Conservation (phyloP, 2,797 vertebrate species). For the Malurus splendens region DNA sequence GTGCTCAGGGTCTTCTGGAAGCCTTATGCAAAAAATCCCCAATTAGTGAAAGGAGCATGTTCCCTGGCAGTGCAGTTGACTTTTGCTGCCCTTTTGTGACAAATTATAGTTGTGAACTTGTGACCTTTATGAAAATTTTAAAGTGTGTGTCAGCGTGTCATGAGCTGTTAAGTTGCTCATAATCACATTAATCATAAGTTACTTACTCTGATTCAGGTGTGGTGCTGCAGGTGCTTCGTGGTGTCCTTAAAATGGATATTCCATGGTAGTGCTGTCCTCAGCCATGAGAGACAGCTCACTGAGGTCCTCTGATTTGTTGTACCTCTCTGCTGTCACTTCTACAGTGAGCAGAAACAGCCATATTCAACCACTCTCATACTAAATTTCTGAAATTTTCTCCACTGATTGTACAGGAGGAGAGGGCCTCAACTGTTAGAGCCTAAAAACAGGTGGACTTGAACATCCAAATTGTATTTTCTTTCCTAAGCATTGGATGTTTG, state of each 20-base stretch:
- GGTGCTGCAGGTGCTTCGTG: background rate
- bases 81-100: background rate
- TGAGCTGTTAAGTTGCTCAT: background rate
- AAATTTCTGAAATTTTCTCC: background rate
- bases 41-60: background rate
- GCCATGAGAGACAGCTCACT: background rate
- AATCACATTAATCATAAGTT: background rate
- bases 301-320: background rate
- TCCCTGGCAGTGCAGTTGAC: background rate
- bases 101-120: background rate
- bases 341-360: background rate
- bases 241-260: background rate
- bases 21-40: background rate
- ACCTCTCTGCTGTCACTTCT: background rate
- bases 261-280: background rate
- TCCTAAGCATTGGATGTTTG: background rate
- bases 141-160: background rate
- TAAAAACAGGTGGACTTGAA: background rate
- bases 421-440: background rate
- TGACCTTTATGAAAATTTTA: background rate
- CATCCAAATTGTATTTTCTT: background rate
- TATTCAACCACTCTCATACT: background rate
- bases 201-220: background rate
- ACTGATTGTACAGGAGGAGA: background rate
- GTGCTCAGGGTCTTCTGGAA: background rate